Base-by-base conservation (phyloP, 2,888 invertebrate species). In the Macrophya annulata region DNA sequence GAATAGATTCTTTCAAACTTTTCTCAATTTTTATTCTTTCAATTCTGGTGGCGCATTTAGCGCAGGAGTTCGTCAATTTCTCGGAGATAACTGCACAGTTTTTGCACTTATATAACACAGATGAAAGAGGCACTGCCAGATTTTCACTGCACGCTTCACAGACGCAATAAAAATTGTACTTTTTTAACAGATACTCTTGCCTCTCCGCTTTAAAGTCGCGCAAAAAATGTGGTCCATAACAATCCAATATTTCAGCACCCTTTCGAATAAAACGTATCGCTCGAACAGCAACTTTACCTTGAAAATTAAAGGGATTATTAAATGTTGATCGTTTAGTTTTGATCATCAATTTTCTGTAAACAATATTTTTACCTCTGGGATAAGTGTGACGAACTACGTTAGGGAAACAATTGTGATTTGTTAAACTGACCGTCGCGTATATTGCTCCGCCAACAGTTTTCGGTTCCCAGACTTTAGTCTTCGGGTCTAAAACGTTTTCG, bases 361-460 rank as follows among this genome's bases (percentile, higher is more conserved):
- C 9, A 77, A 59, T 51, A n/a, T 79, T 51, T 87, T 87, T 87
- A 93, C 93, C 93, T 85, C 86, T 86, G 21, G 92, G 90, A 90
- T 92, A 93, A 77, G 91, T 89, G 87, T 94, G 94, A 10, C 94
- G 92, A 21, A 93, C 92, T 4, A 94, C 89, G 86, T 94, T 94
- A 1, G 94, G 94, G 88, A 92, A 92, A 87, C 94, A 94, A 84
- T 93, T 91, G 87, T 94, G 94, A 91, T 94, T 94, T n/a, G 92
- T 90, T 45, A 94, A 92, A 88, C 94, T 94, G 85, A 94, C 93
- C 0, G 94, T 93, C 0, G 94, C 91, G 86, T 94, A 94, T 86
- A 94, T 92, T 1, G 94, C 94, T 12, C 94, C 94, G 1, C 94
- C 94, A 12, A 94, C 87, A 37, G 90, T 90, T 9, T 91, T 89